A percentile compares a stretch with the other conserved stretches of the same genome.
Evolutionary conservation across 2,888 invertebrate genomes (phyloP).

Genomic region (Calephelis perditalis): DNA sequence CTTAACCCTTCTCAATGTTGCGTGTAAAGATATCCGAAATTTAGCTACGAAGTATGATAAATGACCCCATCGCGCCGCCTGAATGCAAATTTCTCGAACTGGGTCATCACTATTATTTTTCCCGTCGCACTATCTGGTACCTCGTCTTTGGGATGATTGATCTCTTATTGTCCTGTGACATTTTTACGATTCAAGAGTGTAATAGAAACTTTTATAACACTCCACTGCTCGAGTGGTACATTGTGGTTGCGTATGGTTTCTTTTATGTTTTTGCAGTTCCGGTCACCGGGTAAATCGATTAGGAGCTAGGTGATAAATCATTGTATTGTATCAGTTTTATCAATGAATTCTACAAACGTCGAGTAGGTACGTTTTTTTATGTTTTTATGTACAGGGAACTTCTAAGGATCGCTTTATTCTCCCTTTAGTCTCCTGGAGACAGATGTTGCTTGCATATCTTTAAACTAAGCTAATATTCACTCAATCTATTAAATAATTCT

Average conservation of each 20-base stretch:
- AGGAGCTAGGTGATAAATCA: slow-evolving; percentile 31
- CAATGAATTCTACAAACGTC: slow-evolving; percentile 15
- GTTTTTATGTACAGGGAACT: background rate
- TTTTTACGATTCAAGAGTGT: slow-evolving; percentile 35
- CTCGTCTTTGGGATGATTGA: slow-evolving; percentile 65
- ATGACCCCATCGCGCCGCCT: slow-evolving; percentile 51
- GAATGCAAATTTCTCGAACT: slow-evolving; percentile 73
- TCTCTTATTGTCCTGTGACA: slow-evolving; percentile 45
- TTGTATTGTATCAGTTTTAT: slow-evolving; percentile 24
- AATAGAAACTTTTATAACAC: slow-evolving; percentile 49
- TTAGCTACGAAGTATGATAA: slow-evolving; percentile 67
- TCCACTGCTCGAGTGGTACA: slow-evolving; percentile 26
- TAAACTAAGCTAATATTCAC: too few relatives aligned
- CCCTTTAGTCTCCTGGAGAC: too few relatives aligned
- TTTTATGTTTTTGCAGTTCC: slow-evolving; percentile 61
- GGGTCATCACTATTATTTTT: slow-evolving; percentile 69
- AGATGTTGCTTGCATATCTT: too few relatives aligned
- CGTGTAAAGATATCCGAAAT: slow-evolving; percentile 31
- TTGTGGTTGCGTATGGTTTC: slow-evolving; percentile 25
- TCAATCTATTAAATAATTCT: too few relatives aligned
- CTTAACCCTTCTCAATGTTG: slow-evolving; percentile 17
- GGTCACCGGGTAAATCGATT: slow-evolving; percentile 62
- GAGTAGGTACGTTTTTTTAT: background rate
- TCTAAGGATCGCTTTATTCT: too few relatives aligned
- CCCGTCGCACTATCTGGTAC: slow-evolving; percentile 52